Evolutionary conservation across 2,797 vertebrate genomes (phyloP).

Genomic region (Crocidura indochinensis): DNA sequence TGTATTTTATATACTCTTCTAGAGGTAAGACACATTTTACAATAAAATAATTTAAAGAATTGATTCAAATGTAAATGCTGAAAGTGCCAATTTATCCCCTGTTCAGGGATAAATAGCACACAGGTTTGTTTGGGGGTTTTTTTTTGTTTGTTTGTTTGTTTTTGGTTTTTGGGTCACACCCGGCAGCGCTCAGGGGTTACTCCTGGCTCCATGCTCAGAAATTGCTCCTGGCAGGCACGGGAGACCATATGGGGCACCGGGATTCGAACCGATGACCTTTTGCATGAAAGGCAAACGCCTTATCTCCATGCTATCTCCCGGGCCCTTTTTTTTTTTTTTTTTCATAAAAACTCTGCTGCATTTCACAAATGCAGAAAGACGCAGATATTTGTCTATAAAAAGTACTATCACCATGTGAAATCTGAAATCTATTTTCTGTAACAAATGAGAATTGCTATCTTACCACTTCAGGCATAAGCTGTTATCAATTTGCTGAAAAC

Average conservation of each 20-base stretch:
- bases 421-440: neutral
- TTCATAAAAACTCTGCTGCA: neutral
- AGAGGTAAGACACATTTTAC: neutral
- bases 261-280: too few relatives aligned
- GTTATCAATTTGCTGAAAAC: slow-evolving; percentile 24
- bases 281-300: too few relatives aligned
- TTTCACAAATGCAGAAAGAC: slow-evolving; percentile 13
- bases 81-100: neutral
- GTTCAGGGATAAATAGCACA: neutral
- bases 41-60: slow-evolving; percentile 16
- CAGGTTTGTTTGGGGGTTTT: too few relatives aligned
- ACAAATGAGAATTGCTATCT: slow-evolving; percentile 36
- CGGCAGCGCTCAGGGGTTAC: too few relatives aligned
- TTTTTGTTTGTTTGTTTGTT: too few relatives aligned
- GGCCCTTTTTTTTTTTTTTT: too few relatives aligned
- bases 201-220: too few relatives aligned
- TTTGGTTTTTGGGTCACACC: too few relatives aligned
- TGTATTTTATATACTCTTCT: neutral
- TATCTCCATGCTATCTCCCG: too few relatives aligned
- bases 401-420: neutral
- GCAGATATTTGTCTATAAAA: slow-evolving; percentile 2
- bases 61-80: slow-evolving; percentile 29
- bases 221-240: too few relatives aligned
- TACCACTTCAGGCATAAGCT: slow-evolving; percentile 10
- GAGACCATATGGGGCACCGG: too few relatives aligned